Evolutionary conservation across 2,113 vertebrate species (phyloP).

Genomic region (Gymnocephalus cernua): DNA sequence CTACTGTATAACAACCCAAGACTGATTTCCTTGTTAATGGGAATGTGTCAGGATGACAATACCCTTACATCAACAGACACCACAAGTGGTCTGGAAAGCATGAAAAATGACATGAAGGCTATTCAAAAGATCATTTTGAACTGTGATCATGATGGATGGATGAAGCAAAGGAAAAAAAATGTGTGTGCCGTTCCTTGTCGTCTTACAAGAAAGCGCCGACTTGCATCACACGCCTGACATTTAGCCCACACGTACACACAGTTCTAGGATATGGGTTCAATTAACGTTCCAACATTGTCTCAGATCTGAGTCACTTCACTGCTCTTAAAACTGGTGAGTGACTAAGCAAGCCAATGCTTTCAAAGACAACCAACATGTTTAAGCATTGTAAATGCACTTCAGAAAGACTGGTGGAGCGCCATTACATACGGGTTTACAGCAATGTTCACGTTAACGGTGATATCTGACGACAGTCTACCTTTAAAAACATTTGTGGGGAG

Average conservation of each 20-base stretch:
- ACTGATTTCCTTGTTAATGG: background rate
- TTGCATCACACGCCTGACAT: slow-evolving; percentile 12
- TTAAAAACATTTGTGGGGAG: background rate
- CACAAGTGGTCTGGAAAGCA: slow-evolving; percentile 12
- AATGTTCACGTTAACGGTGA: background rate
- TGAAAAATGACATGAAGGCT: background rate
- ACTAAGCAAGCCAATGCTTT: slow-evolving; percentile 55
- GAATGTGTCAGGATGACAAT: background rate
- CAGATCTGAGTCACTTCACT: slow-evolving; percentile 57
- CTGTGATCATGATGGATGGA: background rate
- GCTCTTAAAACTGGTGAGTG: slow-evolving; percentile 37
- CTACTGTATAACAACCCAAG: slow-evolving; percentile 1
- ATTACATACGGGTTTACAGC: slow-evolving; percentile 5
- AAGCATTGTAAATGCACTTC: background rate
- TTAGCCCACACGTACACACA: slow-evolving; percentile 37
- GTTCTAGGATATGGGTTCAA: slow-evolving; percentile 53
- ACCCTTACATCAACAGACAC: slow-evolving; percentile 11
- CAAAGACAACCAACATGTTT: slow-evolving; percentile 21
- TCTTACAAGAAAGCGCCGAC: slow-evolving; percentile 34
- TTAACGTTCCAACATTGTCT: slow-evolving; percentile 43
- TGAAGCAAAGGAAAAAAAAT: background rate
- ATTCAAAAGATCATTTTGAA: background rate
- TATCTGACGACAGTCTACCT: background rate
- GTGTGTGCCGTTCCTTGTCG: background rate
- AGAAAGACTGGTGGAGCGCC: background rate